Evolutionary conservation across 2,888 invertebrate genomes (phyloP).

Genomic region (Lamellibrachia satsuma): DNA sequence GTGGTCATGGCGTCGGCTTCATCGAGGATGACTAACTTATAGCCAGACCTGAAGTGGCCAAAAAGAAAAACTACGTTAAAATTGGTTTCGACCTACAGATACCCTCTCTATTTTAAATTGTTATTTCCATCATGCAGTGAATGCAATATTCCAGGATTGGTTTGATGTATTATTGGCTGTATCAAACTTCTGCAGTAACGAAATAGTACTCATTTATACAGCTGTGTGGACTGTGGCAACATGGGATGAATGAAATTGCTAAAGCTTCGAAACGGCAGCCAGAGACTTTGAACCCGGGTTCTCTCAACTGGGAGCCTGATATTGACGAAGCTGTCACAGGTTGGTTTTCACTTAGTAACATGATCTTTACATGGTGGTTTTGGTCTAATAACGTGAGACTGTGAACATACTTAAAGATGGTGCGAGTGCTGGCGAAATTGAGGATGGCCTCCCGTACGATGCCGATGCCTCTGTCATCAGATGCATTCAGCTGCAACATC

Average conservation of each 20-base stretch:
- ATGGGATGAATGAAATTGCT: too few relatives aligned
- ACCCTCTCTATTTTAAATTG: neutral
- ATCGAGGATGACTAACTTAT: slow-evolving; percentile 94
- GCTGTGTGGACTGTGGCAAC: too few relatives aligned
- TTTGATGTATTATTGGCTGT: neutral
- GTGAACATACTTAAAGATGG: slow-evolving; percentile 80
- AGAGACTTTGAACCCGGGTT: too few relatives aligned
- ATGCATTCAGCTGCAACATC: slow-evolving; percentile 85
- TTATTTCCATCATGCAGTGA: neutral
- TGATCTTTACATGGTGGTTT: too few relatives aligned
- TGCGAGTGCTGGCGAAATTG: slow-evolving; percentile 95
- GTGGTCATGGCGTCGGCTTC: slow-evolving; percentile 99
- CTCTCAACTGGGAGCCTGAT: too few relatives aligned
- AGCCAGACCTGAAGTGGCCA: slow-evolving; percentile 72
- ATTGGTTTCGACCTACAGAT: neutral
- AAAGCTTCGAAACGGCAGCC: too few relatives aligned
- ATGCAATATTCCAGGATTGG: neutral
- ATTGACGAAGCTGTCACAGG: too few relatives aligned
- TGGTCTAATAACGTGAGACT: neutral
- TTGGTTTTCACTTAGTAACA: too few relatives aligned
- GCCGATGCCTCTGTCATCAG: slow-evolving; percentile 96
- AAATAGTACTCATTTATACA: too few relatives aligned
- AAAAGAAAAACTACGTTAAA: neutral
- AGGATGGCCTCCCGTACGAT: slow-evolving; percentile 93
- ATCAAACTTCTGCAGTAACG: too few relatives aligned